Percentiles rank a stretch among this genome's conserved stretches.
phyloP scores from a whole-genome alignment of 2,888 invertebrate species.

The Nemotelus nigrinus region DNA sequence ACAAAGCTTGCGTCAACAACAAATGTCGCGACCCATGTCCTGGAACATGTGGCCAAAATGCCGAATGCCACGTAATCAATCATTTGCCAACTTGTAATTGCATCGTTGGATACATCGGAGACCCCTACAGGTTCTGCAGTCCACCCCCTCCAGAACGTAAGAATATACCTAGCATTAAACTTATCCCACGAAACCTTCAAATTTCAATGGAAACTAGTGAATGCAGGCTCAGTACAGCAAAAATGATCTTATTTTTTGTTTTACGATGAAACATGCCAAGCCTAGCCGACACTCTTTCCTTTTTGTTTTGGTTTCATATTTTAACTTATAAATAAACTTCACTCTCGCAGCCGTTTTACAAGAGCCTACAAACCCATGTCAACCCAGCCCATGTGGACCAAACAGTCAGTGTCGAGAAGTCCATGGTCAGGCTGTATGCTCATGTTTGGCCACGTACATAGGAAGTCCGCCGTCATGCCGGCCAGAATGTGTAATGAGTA shows the following conservation, averaged over 20 bases:
- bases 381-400: conserved; percentile 78
- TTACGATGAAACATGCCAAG: conserved; percentile 45
- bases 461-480: conserved; percentile 81
- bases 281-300: too few relatives aligned
- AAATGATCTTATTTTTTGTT: background rate
- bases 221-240: conserved; percentile 39
- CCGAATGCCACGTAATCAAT: conserved; percentile 78
- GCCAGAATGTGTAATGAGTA: conserved; percentile 81
- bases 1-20: conserved; percentile 76
- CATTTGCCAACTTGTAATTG: conserved; percentile 78
- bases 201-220: conserved; percentile 16
- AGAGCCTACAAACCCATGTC: conserved; percentile 69
- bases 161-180: conserved; percentile 53
- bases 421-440: conserved; percentile 78
- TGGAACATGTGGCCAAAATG: conserved; percentile 79
- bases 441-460: conserved; percentile 76
- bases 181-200: background rate
- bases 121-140: conserved; percentile 75
- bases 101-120: conserved; percentile 76
- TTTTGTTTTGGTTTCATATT: too few relatives aligned
- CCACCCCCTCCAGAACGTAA: conserved; percentile 67
- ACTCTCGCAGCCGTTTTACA: conserved; percentile 58
- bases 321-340: too few relatives aligned
- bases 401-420: conserved; percentile 78
- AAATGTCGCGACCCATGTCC: conserved; percentile 84